phyloP scores from a whole-genome alignment of 2,888 invertebrate species.

The Lymantria dispar region DNA sequence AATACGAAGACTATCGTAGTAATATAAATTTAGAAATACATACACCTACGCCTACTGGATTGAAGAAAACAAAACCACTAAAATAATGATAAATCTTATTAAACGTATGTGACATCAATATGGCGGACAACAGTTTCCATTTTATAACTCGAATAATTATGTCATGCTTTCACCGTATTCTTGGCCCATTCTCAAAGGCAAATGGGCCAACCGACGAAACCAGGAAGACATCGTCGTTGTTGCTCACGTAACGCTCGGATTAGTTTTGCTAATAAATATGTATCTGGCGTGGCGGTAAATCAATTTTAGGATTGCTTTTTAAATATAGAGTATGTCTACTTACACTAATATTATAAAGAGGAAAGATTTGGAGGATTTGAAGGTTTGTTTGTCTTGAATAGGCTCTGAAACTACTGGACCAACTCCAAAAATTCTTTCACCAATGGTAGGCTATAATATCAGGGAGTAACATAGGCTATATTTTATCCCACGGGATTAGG shows the following conservation, averaged over 20 bases:
- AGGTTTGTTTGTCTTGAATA: too few species aligned
- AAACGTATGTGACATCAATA: conserved; percentile 51
- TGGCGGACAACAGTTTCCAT: conserved; percentile 41
- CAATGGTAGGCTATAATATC: too few species aligned
- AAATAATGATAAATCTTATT: conserved; percentile 49
- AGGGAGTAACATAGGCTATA: too few species aligned
- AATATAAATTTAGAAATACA: background rate
- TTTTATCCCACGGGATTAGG: too few species aligned
- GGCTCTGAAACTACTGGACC: too few species aligned
- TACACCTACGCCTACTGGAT: background rate
- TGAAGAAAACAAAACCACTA: conserved; percentile 11
- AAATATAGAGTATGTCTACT: too few species aligned
- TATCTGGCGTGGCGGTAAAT: conserved; percentile 30
- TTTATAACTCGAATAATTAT: conserved; percentile 50
- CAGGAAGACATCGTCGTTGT: conserved; percentile 55
- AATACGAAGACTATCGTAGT: background rate
- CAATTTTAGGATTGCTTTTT: conserved; percentile 6
- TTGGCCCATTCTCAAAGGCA: conserved; percentile 71
- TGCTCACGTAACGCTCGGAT: conserved; percentile 38
- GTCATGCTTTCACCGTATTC: conserved; percentile 67
- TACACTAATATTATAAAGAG: too few species aligned
- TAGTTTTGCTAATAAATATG: conserved; percentile 39
- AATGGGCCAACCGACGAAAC: conserved; percentile 59
- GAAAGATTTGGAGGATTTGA: too few species aligned
- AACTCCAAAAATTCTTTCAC: too few species aligned